phyloP scores from a whole-genome alignment of 1,140 invertebrate genomes.

The Drosophila lowei region DNA sequence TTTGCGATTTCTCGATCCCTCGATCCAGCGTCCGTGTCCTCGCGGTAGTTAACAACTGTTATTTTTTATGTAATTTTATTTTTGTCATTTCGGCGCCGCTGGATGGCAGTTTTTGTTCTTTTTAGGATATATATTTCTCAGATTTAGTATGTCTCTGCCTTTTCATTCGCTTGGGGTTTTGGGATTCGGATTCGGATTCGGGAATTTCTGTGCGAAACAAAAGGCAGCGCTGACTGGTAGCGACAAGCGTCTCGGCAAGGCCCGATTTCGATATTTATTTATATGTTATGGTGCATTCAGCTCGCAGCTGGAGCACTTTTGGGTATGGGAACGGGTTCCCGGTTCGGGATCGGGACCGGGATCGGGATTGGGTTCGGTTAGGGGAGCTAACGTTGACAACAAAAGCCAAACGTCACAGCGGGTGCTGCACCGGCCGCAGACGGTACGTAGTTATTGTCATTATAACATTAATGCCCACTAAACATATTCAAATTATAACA shows the following conservation, averaged over 20 bases:
- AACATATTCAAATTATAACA: constrained; percentile 82
- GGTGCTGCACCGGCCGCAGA: constrained; percentile 67
- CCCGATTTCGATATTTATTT: constrained; percentile 79
- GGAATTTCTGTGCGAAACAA: constrained; percentile 60
- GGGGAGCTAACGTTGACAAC: constrained; percentile 73
- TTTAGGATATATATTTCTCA: constrained; percentile 40
- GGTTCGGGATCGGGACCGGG: constrained; percentile 30
- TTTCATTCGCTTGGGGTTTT: constrained; percentile 14
- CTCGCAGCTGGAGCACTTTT: constrained; percentile 63
- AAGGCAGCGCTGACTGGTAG: constrained; percentile 76
- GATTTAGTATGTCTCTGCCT: constrained; percentile 23
- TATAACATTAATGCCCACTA: constrained; percentile 82
- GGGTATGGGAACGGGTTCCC: constrained; percentile 8
- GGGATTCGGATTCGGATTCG: constrained; percentile 5
- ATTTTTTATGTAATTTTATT: constrained; percentile 82
- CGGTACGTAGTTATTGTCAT: constrained; percentile 79
- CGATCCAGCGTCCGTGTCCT: not conserved
- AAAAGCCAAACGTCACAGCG: constrained; percentile 79
- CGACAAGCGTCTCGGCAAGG: constrained; percentile 72
- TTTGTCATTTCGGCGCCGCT: constrained; percentile 80
- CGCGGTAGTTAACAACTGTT: constrained; percentile 78
- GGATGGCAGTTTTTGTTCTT: constrained; percentile 43
- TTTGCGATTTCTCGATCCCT: no score
- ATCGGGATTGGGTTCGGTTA: constrained; percentile 8
- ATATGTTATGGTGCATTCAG: constrained; percentile 60